phyloP scores from a whole-genome alignment of 1,140 invertebrate genomes.

The Leptinotarsa defecta region DNA sequence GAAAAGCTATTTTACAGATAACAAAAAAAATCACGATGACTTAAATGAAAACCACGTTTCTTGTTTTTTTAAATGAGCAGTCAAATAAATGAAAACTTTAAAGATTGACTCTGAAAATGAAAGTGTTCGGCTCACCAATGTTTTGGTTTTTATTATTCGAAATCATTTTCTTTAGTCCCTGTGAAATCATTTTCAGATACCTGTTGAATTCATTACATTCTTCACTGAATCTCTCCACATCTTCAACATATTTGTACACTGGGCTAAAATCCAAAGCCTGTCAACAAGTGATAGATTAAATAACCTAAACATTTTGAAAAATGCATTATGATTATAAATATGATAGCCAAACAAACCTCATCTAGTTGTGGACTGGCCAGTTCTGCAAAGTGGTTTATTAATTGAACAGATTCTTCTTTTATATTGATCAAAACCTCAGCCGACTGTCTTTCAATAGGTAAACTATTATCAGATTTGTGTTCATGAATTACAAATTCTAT shows the following conservation, averaged over 20 bases:
- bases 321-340: not conserved
- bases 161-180: not conserved
- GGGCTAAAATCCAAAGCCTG: not conserved
- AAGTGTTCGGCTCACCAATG: not conserved
- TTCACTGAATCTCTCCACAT: not conserved
- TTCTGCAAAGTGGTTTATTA: not conserved
- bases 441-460: not conserved
- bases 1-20: too few species aligned
- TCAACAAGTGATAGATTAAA: not conserved
- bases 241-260: not conserved
- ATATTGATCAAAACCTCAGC: not conserved
- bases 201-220: not conserved
- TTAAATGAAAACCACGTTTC: too few species aligned
- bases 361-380: not conserved
- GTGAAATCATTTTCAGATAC: not conserved
- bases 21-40: too few species aligned
- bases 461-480: not conserved
- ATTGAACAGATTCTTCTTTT: not conserved
- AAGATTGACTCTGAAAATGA: not conserved
- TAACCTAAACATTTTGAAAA: not conserved
- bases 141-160: not conserved
- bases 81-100: not conserved
- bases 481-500: constrained; percentile 1
- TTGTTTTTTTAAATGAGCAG: not conserved
- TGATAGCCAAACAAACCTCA: not conserved